A percentile compares a stretch with the other conserved stretches of the same genome.
These are phyloP conservation scores for Eristalinus aeneus DNA, from an alignment of 2,888 invertebrate genomes.

Conservation along the genomic window DNA sequence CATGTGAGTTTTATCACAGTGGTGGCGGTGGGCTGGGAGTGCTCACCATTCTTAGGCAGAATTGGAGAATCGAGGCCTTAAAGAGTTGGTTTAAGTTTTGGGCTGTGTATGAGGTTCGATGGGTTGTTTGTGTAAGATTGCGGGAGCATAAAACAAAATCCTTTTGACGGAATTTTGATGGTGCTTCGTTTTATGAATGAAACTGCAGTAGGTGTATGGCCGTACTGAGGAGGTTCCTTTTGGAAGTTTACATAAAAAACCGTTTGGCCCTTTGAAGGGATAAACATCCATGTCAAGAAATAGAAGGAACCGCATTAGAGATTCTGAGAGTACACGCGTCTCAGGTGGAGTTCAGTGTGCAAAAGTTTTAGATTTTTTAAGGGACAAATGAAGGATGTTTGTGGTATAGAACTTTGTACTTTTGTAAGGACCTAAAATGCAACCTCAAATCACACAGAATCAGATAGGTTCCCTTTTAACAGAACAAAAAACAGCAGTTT, in stretches of 20 bases:
- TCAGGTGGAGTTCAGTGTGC: too few relatives aligned
- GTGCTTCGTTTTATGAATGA: not conserved
- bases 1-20: constrained; percentile 30
- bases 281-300: not conserved
- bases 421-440: too few relatives aligned
- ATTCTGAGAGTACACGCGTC: not conserved
- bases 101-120: not conserved
- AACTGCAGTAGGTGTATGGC: not conserved
- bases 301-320: not conserved
- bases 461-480: too few relatives aligned
- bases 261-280: not conserved
- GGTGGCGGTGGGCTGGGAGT: not conserved
- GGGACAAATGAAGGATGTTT: too few relatives aligned
- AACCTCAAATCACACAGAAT: too few relatives aligned
- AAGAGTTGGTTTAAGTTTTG: not conserved
- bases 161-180: not conserved
- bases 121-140: not conserved
- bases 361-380: too few relatives aligned
- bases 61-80: not conserved
- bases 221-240: not conserved
- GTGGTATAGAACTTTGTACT: too few relatives aligned
- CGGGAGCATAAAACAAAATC: not conserved
- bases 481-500: too few relatives aligned
- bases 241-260: not conserved
- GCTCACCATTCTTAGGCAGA: not conserved